Evolutionary conservation across 2,888 invertebrate species (phyloP).

Genomic region (Bellardia bayeri): DNA sequence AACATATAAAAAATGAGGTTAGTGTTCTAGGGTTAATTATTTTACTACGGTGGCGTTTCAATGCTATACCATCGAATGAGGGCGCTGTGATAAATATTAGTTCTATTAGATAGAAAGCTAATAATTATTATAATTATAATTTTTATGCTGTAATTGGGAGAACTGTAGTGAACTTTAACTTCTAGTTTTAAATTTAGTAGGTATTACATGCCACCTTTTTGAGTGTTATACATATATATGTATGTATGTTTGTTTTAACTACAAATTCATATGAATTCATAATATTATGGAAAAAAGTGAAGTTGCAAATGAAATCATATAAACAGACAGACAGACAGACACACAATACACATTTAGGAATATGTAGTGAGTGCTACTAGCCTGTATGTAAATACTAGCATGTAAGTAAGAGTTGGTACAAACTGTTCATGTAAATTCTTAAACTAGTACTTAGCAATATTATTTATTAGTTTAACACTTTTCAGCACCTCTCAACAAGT

Average conservation of each 20-base stretch:
- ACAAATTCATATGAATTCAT: slow-evolving; percentile 61
- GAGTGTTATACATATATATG: background rate
- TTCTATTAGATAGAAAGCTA: too few relatives aligned
- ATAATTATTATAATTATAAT: too few relatives aligned
- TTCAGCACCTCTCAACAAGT: slow-evolving; percentile 82
- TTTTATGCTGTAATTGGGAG: background rate
- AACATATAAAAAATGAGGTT: too few relatives aligned
- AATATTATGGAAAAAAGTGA: slow-evolving; percentile 66
- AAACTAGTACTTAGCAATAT: slow-evolving; percentile 82
- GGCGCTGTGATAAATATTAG: too few relatives aligned
- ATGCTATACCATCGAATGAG: too few relatives aligned
- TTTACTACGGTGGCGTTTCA: too few relatives aligned
- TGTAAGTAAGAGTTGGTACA: background rate
- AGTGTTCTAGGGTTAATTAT: too few relatives aligned
- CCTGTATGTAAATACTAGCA: background rate
- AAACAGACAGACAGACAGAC: background rate
- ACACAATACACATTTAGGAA: background rate
- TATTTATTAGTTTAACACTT: slow-evolving; percentile 83
- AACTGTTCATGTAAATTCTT: slow-evolving; percentile 80
- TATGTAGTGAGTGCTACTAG: background rate
- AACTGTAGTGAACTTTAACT: slow-evolving; percentile 35
- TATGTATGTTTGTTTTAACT: slow-evolving; percentile 50
- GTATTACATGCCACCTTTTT: slow-evolving; percentile 31
- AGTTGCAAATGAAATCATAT: slow-evolving; percentile 68
- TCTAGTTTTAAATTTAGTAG: slow-evolving; percentile 36